Percentiles rank a stretch among this genome's conserved stretches.
Conservation (phyloP, 1,140 invertebrate species). For the Drosophila nigromelanica region DNA sequence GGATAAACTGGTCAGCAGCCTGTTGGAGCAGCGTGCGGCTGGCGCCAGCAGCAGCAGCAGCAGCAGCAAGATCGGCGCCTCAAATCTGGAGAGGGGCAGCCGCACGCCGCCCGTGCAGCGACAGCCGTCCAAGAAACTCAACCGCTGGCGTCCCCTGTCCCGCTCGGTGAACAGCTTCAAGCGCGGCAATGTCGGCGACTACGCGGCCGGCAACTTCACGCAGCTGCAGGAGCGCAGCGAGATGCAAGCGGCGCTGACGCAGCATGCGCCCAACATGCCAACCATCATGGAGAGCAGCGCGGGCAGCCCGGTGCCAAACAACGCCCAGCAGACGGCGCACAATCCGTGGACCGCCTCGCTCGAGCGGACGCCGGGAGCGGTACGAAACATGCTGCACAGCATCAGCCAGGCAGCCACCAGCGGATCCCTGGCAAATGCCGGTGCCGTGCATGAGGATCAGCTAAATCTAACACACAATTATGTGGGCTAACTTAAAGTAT, state of each 20-base stretch:
- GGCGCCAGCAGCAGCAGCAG: neutral
- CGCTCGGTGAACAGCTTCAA: slow-evolving; percentile 74
- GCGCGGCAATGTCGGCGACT: slow-evolving; percentile 31
- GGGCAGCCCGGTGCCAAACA: slow-evolving; percentile 45
- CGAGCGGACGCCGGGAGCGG: slow-evolving; percentile 54
- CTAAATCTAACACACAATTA: slow-evolving; percentile 77
- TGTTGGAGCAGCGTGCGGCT: slow-evolving; percentile 72
- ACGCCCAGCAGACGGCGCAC: slow-evolving; percentile 43
- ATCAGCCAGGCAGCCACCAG: slow-evolving; percentile 33
- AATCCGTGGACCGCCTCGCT: slow-evolving; percentile 60
- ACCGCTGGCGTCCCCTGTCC: slow-evolving; percentile 76
- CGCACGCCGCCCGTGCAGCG: slow-evolving; percentile 61
- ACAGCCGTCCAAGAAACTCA: slow-evolving; percentile 69
- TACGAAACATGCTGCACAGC: slow-evolving; percentile 58
- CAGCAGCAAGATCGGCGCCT: slow-evolving; percentile 1
- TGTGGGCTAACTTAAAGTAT: slow-evolving; percentile 49
- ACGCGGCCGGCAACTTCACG: slow-evolving; percentile 49
- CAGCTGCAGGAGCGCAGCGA: slow-evolving; percentile 62
- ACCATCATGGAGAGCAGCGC: slow-evolving; percentile 79
- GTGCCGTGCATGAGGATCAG: slow-evolving; percentile 62
- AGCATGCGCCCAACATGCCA: slow-evolving; percentile 71
- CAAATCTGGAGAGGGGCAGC: slow-evolving; percentile 31
- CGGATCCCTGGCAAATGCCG: no score
- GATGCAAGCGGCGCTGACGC: slow-evolving; percentile 30
- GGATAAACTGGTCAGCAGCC: slow-evolving; percentile 75